A percentile compares a stretch with the other conserved stretches of the same genome.
phyloP scores from a whole-genome alignment of 2,888 invertebrate genomes.

The Tetramorium bicarinatum region DNA sequence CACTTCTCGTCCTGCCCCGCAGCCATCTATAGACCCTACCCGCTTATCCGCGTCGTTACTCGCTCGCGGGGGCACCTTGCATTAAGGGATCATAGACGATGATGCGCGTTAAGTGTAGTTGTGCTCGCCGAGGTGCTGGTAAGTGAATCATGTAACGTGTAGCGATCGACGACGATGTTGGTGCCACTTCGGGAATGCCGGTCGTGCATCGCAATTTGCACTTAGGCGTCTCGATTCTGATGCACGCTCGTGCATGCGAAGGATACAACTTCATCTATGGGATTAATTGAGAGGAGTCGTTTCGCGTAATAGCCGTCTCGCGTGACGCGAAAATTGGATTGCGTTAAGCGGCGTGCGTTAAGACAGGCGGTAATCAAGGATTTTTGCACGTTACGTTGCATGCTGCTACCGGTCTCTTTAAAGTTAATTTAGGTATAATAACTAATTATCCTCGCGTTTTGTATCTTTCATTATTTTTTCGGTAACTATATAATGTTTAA shows the following conservation, averaged over 20 bases:
- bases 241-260: not conserved
- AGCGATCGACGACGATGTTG: constrained; percentile 16
- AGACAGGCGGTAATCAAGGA: constrained; percentile 3
- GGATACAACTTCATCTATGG: constrained; percentile 22
- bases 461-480: not conserved
- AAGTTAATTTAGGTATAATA: not conserved
- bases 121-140: constrained; percentile 59
- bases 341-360: constrained; percentile 18
- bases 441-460: not conserved
- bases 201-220: constrained; percentile 7
- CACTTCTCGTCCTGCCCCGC: not conserved
- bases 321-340: constrained; percentile 44
- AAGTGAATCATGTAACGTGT: constrained; percentile 66
- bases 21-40: constrained; percentile 58
- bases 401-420: not conserved
- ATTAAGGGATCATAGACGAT: constrained; percentile 73
- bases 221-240: not conserved
- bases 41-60: constrained; percentile 68
- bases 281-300: constrained; percentile 30
- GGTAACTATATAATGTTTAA: not conserved
- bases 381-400: constrained; percentile 18
- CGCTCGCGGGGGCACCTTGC: constrained; percentile 64
- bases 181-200: not conserved
- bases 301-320: constrained; percentile 28
- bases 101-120: constrained; percentile 67